Conservation (phyloP, 2,888 invertebrate genomes). For the Dendrolimus houi region DNA sequence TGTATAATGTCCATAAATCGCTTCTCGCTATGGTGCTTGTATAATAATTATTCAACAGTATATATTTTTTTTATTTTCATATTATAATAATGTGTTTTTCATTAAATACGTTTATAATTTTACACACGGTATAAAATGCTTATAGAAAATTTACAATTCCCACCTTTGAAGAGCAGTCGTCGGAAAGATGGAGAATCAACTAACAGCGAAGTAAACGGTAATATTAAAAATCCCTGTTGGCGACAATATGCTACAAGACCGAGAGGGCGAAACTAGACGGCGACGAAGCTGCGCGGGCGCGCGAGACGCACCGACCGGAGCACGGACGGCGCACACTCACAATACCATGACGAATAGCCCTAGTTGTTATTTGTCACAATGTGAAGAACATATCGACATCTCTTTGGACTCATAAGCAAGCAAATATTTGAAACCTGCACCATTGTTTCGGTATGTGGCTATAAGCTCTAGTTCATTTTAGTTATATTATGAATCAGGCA, state of each 20-base stretch:
- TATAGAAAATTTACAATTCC: constrained; percentile 72
- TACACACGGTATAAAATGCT: constrained; percentile 71
- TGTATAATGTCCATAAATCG: neutral
- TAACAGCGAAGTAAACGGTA: neutral
- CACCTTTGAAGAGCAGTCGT: constrained; percentile 49
- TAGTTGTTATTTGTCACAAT: too few relatives aligned
- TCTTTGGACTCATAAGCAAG: too few relatives aligned
- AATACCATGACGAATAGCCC: too few relatives aligned
- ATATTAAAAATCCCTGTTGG: neutral
- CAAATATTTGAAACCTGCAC: too few relatives aligned
- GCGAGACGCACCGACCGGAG: constrained; percentile 8
- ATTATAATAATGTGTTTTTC: neutral
- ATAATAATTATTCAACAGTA: constrained; percentile 36
- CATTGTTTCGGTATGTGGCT: too few relatives aligned
- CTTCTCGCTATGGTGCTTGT: constrained; percentile 12
- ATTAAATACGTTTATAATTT: constrained; percentile 46
- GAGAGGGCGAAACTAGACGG: constrained; percentile 3
- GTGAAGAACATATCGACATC: too few relatives aligned
- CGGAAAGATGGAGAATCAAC: constrained; percentile 31
- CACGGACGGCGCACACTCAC: constrained; percentile 10
- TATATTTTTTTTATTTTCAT: constrained; percentile 8
- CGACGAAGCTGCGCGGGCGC: constrained; percentile 6
- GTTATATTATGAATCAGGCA: too few relatives aligned
- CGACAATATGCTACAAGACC: neutral
- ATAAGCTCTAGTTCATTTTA: too few relatives aligned